Evolutionary conservation across 2,888 invertebrate genomes (phyloP), one percentile per base, ranked within the genome.

Genomic region (Eledone cirrhosa): DNA sequence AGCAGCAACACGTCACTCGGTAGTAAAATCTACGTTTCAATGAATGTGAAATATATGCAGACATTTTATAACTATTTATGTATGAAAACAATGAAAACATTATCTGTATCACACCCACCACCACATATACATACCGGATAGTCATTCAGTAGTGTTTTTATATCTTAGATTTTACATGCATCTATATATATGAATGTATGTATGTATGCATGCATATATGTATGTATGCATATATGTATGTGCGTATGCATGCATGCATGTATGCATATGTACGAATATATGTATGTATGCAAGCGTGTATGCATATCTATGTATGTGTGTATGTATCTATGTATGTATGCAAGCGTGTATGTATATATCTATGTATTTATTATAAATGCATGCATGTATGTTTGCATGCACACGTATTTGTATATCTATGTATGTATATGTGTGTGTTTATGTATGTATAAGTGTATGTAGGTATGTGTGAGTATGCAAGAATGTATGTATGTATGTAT

Each of bases 321-420:
- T n/a, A n/a, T n/a, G n/a, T n/a, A n/a, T n/a, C 5, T 41, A 41
- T 41, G 33, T 41, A 41, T 41, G 33, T 33, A 29, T 78, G n/a
- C n/a, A n/a, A n/a, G n/a, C n/a, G 31, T 27, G 31, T 78, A 29
- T 65, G 47, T 41, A 14, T 77, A 67, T 72, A 77, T 77, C 14
- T 22, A 19, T 1, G 19, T 63, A 1, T 63, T 16, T 63, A 8
- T 8, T n/a, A n/a, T n/a, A n/a, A n/a, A n/a, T n/a, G n/a, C n/a
- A 53, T 53, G 2, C 5, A 53, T 53, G n/a, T 53, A 53, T 53
- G n/a, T n/a, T 19, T 33, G 31, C 29, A 78, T 78, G 29, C 47
- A 48, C 24, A 69, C 29, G 48, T 69, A 63, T 24, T 63, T 33
- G 33, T 63, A 63, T n/a, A 29, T 16, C 22, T 65, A 63, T 48